phyloP scores from a whole-genome alignment of 2,797 vertebrate genomes.

The Cryptoprocta ferox region DNA sequence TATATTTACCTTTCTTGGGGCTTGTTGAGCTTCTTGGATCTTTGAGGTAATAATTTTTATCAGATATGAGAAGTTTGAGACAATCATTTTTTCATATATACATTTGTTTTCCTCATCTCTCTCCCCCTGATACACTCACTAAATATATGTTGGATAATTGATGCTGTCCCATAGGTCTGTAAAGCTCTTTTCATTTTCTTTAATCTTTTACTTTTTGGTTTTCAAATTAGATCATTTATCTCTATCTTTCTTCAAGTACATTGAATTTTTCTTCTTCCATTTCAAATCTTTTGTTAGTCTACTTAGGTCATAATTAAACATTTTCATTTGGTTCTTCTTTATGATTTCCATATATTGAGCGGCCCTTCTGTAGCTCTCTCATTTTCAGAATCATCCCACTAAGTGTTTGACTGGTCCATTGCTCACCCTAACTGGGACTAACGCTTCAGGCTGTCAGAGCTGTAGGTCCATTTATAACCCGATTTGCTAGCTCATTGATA shows the following conservation, averaged over 20 bases:
- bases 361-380: not conserved
- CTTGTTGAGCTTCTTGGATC: not conserved
- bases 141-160: not conserved
- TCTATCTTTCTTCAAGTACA: not conserved
- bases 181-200: not conserved
- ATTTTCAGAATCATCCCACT: not conserved
- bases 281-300: not conserved
- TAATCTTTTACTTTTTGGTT: not conserved
- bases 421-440: not conserved
- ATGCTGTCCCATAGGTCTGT: not conserved
- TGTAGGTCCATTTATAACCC: not conserved
- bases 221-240: not conserved
- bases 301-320: not conserved
- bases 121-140: not conserved
- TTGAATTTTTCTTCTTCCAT: not conserved
- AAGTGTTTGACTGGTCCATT: not conserved
- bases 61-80: not conserved
- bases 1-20: not conserved
- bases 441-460: not conserved
- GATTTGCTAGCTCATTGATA: not conserved
- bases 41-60: not conserved
- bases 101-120: not conserved
- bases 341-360: not conserved
- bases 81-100: not conserved
- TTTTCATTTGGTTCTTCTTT: not conserved